A percentile compares a stretch with the other conserved stretches of the same genome.
phyloP scores from a whole-genome alignment of 2,797 vertebrate genomes.

The Brachyrhaphis roseni region DNA sequence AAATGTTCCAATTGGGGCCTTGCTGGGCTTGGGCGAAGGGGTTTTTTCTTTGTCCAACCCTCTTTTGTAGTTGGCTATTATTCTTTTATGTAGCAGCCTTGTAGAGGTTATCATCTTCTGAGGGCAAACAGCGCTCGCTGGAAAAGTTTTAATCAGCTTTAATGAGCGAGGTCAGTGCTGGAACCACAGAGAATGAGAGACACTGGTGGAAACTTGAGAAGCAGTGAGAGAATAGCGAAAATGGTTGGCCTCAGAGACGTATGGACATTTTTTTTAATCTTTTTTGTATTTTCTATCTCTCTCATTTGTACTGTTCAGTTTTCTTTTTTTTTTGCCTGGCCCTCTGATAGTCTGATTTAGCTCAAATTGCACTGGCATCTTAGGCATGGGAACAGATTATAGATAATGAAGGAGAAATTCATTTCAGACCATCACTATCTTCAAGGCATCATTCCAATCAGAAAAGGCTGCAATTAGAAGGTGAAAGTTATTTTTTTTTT shows the following conservation, averaged over 20 bases:
- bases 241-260: conserved; percentile 53
- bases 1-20: conserved; percentile 85
- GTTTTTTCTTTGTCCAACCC: conserved; percentile 78
- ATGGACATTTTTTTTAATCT: conserved; percentile 51
- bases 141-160: conserved; percentile 84
- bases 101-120: conserved; percentile 85
- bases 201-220: conserved; percentile 23
- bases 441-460: conserved; percentile 55
- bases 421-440: conserved; percentile 50
- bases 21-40: conserved; percentile 70
- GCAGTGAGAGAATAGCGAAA: conserved; percentile 32
- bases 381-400: conserved; percentile 56
- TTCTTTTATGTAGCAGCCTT: conserved; percentile 84
- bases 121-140: conserved; percentile 78
- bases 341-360: conserved; percentile 58
- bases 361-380: conserved; percentile 58
- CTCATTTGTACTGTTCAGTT: conserved; percentile 54
- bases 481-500: conserved; percentile 45
- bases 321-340: conserved; percentile 19
- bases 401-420: conserved; percentile 64
- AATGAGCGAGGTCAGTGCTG: conserved; percentile 83
- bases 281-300: conserved; percentile 49
- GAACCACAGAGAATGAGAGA: conserved; percentile 65
- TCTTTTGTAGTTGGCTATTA: conserved; percentile 83
- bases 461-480: conserved; percentile 55